Evolutionary conservation across 2,797 vertebrate species (phyloP).

Genomic region (Heliangelus exortis): DNA sequence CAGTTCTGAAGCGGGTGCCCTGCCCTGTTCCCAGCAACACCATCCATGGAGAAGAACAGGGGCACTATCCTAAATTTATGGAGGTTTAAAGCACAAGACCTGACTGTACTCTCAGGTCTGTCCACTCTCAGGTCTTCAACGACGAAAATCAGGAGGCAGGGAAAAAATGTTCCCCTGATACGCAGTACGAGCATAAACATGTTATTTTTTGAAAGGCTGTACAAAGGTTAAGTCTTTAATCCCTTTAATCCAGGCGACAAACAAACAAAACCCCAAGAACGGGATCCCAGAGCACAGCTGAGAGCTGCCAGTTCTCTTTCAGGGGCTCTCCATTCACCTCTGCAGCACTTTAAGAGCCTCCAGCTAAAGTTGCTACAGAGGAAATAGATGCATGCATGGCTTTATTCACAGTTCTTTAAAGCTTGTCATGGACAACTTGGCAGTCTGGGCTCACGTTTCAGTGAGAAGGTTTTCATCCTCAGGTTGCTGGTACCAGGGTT

Average conservation of each 20-base stretch:
- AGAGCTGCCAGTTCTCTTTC: not conserved
- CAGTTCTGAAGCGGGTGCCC: not conserved
- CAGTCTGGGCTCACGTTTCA: not conserved
- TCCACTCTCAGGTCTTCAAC: not conserved
- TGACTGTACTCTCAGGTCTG: not conserved
- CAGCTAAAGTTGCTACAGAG: constrained; percentile 9
- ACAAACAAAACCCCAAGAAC: constrained; percentile 59
- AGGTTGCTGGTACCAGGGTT: not conserved
- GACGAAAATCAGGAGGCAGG: not conserved
- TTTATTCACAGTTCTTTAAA: constrained; percentile 1
- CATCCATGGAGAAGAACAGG: rapidly evolving
- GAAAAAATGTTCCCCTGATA: not conserved
- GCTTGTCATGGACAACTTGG: not conserved
- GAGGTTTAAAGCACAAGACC: not conserved
- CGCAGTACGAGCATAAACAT: not conserved
- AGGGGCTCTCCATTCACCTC: not conserved
- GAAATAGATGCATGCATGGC: not conserved
- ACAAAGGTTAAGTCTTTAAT: constrained; percentile 72
- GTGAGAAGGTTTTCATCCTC: constrained; percentile 14
- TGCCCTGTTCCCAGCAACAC: not conserved
- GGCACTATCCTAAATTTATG: not conserved
- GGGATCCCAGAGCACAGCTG: not conserved
- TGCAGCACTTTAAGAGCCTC: not conserved
- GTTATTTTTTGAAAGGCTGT: constrained; percentile 51
- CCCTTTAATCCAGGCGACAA: constrained; percentile 55